Percentiles rank a stretch among this genome's conserved stretches.
phyloP scores from a whole-genome alignment of 2,888 invertebrate genomes.

The Choristoneura rosaceana region DNA sequence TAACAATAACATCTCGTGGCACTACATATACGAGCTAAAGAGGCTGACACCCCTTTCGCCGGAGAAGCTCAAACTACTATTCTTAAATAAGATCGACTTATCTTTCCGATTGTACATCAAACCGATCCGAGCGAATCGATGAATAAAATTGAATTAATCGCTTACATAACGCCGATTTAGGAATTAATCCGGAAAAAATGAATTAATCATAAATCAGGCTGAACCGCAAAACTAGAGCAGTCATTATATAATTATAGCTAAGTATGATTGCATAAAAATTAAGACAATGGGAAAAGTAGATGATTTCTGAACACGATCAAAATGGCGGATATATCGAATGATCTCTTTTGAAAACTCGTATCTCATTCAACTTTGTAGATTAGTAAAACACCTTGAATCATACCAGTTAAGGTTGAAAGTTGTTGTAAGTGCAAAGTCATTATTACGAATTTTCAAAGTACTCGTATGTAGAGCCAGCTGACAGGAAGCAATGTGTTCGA shows the following conservation, averaged over 20 bases:
- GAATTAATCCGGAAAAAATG: conserved; percentile 29
- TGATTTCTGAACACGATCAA: conserved; percentile 19
- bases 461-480: conserved; percentile 1
- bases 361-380: neutral
- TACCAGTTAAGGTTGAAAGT: neutral
- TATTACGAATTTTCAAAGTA: neutral
- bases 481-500: conserved; percentile 36
- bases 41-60: neutral
- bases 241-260: conserved; percentile 28
- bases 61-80: neutral
- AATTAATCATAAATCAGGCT: conserved; percentile 23
- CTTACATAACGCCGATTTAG: conserved; percentile 28
- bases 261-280: conserved; percentile 32
- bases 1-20: no score
- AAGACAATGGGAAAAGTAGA: conserved; percentile 33
- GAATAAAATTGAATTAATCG: conserved; percentile 41
- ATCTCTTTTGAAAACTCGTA: neutral
- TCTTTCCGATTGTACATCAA: conserved; percentile 15
- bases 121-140: conserved; percentile 32
- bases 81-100: conserved; percentile 4
- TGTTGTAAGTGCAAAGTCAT: neutral
- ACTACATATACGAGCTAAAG: neutral
- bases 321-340: conserved; percentile 21
- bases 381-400: neutral
- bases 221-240: conserved; percentile 21